phyloP scores from a whole-genome alignment of 2,888 invertebrate genomes.

The Leucoma salicis region DNA sequence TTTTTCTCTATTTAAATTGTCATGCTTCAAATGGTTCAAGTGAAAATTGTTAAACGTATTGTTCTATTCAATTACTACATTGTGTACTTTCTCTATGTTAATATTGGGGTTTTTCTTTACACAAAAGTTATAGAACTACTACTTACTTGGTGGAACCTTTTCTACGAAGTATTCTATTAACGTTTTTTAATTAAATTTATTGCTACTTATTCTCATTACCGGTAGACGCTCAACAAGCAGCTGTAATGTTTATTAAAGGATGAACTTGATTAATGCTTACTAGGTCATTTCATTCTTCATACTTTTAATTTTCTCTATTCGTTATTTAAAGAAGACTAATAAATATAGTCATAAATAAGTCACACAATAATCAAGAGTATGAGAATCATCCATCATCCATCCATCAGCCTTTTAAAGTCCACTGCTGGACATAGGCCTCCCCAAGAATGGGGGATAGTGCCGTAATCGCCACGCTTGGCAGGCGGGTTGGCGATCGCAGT shows the following conservation, averaged over 20 bases:
- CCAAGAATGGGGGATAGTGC: too few relatives aligned
- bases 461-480: too few relatives aligned
- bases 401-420: too few relatives aligned
- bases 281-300: constrained; percentile 23
- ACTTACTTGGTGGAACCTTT: too few relatives aligned
- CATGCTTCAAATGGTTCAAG: constrained; percentile 61
- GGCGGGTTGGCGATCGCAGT: too few relatives aligned
- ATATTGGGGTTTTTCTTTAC: constrained; percentile 1
- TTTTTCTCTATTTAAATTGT: constrained; percentile 66
- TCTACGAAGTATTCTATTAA: background rate
- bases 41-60: constrained; percentile 52
- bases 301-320: constrained; percentile 22
- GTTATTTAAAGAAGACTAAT: constrained; percentile 14
- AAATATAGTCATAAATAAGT: constrained; percentile 12
- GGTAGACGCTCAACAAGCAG: constrained; percentile 10
- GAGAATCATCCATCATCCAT: too few relatives aligned
- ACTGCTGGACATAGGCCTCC: too few relatives aligned
- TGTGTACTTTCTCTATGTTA: constrained; percentile 28
- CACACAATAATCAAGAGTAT: background rate
- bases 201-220: background rate
- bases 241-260: constrained; percentile 19
- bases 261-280: constrained; percentile 13
- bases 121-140: too few relatives aligned
- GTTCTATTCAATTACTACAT: constrained; percentile 22
- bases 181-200: background rate